Base-by-base conservation (phyloP, 2,888 invertebrate genomes). In the Pteria penguin region DNA sequence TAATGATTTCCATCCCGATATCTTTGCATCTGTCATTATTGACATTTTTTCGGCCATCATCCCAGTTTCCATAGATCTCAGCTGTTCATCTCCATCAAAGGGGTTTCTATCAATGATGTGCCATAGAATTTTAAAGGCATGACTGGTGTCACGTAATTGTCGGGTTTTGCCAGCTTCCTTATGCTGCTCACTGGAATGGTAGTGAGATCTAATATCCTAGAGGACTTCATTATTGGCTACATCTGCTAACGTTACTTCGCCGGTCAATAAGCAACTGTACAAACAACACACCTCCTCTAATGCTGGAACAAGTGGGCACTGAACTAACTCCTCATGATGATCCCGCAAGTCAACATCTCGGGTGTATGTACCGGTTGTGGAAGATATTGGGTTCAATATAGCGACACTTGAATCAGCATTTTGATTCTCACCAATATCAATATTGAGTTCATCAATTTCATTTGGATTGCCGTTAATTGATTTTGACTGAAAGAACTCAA, bases 11-110 rank as follows among this genome's bases (percentile, higher is more conserved):
- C 14, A 5, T 26, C 14, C 32, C 69, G 31, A 69, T 29, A 31
- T 32, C 69, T 31, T 22, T 33, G n/a, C 52, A n/a, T 31, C 36
- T 58, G 32, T 62, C 62, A 24, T 18, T 22, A 62, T 62, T 62
- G 31, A 62, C 33, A 18, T 62, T 62, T 5, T 18, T 24, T 62
- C 62, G 24, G 33, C 33, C 24, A 58, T 0, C 22, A 58, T 22
- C 22, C 83, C 84, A 52, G 77, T 84, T 60, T 78, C 80, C 29
- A 87, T 83, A 63, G 80, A 86, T 52, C 78, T 60, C 0, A 86
- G 67, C 5, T 18, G 29, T 45, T 31, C 5, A 5, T 78, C 81
- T 31, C 70, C 75, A 29, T 18, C 14, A 45, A 87, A 84, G 18
- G 83, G 86, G 62, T 71, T 81, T 52, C 73, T 75, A 0, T 79